Evolutionary conservation across 2,888 invertebrate species (phyloP).

Genomic region (Thecophora atra): DNA sequence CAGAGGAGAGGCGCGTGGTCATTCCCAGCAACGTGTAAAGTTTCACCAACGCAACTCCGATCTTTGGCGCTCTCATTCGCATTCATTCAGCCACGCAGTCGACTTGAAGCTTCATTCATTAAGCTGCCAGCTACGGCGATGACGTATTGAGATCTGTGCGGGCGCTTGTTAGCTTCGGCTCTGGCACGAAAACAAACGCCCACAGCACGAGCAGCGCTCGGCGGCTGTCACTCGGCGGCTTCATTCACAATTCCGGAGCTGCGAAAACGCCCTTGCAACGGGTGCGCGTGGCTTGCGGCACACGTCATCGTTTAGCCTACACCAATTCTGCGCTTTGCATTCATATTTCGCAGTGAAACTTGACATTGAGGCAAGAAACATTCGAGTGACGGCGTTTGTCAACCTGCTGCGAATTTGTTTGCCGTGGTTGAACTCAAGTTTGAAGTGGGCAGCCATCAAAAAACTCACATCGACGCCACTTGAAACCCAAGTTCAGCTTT

Average conservation of each 20-base stretch:
- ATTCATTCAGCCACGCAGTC: neutral
- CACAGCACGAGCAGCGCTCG: slow-evolving; percentile 10
- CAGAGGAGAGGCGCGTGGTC: slow-evolving; percentile 5
- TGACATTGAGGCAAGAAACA: slow-evolving; percentile 13
- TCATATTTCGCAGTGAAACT: slow-evolving; percentile 7
- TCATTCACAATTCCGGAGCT: slow-evolving; percentile 33
- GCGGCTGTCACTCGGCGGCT: slow-evolving; percentile 28
- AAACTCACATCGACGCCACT: neutral
- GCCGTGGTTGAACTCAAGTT: neutral
- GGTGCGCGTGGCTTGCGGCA: slow-evolving; percentile 33
- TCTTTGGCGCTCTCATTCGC: neutral
- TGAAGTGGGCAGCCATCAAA: slow-evolving; percentile 15
- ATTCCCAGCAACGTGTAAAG: slow-evolving; percentile 13
- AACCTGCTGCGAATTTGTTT: slow-evolving; percentile 13
- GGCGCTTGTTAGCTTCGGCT: slow-evolving; percentile 26
- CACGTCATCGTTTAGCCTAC: slow-evolving; percentile 44
- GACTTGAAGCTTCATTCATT: slow-evolving; percentile 37
- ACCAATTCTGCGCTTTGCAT: slow-evolving; percentile 23
- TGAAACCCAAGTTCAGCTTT: neutral
- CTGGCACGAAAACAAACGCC: slow-evolving; percentile 35
- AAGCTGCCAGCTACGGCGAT: slow-evolving; percentile 7
- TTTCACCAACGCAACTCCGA: neutral
- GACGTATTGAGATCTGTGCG: slow-evolving; percentile 34
- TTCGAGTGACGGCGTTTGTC: neutral
- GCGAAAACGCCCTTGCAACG: slow-evolving; percentile 29